These are phyloP conservation scores for Mythimna ferrago DNA, from an alignment of 2,888 invertebrate species.

Conservation along the genomic window DNA sequence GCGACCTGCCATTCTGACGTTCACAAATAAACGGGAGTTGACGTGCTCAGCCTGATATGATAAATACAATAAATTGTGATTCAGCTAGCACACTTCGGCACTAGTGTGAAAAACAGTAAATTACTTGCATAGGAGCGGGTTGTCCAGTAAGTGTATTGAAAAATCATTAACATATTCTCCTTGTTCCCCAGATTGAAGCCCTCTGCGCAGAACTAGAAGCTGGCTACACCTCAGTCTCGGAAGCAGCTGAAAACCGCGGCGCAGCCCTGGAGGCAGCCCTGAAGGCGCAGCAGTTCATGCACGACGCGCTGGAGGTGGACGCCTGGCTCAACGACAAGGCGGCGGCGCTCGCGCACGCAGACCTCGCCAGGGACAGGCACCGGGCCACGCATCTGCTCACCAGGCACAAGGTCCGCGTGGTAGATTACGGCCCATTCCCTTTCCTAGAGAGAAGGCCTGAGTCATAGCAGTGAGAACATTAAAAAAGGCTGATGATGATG, in stretches of 20 bases:
- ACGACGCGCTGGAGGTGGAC: slow-evolving; percentile 97
- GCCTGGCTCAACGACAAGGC: slow-evolving; percentile 97
- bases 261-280: slow-evolving; percentile 96
- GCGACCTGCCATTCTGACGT: too few species aligned
- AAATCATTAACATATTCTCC: not conserved
- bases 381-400: slow-evolving; percentile 98
- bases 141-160: not conserved
- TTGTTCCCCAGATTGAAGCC: slow-evolving; percentile 91
- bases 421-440: too few species aligned
- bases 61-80: too few species aligned
- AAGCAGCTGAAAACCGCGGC: slow-evolving; percentile 93
- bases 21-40: too few species aligned
- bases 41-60: too few species aligned
- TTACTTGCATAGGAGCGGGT: too few species aligned
- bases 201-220: slow-evolving; percentile 93
- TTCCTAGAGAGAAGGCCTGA: too few species aligned
- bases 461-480: too few species aligned
- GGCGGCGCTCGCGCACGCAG: slow-evolving; percentile 95
- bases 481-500: too few species aligned
- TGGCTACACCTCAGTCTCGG: slow-evolving; percentile 94
- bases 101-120: too few species aligned
- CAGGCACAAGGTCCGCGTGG: slow-evolving; percentile 99
- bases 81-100: too few species aligned
- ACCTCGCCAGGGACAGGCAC: slow-evolving; percentile 97
- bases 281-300: slow-evolving; percentile 97